Conservation (phyloP, 2,113 vertebrate genomes). For the Nymphicus hollandicus region DNA sequence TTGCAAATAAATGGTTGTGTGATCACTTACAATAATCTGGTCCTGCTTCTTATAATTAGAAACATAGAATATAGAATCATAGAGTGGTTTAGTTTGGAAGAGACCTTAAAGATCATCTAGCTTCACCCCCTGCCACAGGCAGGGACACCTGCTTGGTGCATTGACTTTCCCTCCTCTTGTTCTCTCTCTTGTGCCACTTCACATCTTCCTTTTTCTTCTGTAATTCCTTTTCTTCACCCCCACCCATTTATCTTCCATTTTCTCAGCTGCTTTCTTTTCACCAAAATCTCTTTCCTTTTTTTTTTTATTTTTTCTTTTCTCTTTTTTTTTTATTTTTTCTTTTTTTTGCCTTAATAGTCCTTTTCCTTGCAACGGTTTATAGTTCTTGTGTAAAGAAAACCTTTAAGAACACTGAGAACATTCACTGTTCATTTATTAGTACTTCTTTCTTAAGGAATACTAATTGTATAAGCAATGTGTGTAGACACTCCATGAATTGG, state of each 20-base stretch:
- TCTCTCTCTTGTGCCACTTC: background rate
- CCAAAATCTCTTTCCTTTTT: background rate
- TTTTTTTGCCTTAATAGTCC: accelerated
- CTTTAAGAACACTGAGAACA: background rate
- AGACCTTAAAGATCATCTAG: background rate
- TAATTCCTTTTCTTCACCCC: background rate
- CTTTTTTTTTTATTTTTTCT: background rate
- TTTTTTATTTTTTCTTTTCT: background rate
- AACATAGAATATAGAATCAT: background rate
- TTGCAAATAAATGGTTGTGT: background rate
- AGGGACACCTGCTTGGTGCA: background rate
- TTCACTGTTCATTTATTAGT: background rate
- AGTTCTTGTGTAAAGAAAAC: background rate
- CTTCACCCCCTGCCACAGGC: background rate
- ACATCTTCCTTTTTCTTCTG: background rate
- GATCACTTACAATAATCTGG: background rate
- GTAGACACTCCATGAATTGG: background rate
- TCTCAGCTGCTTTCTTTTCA: background rate
- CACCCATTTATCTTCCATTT: background rate
- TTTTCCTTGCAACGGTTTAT: background rate
- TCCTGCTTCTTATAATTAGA: background rate
- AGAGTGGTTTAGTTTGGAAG: background rate
- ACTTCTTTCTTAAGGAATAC: background rate
- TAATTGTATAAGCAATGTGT: background rate
- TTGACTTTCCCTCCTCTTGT: background rate